phyloP scores from a whole-genome alignment of 2,797 vertebrate species.

The Cuculus canorus region DNA sequence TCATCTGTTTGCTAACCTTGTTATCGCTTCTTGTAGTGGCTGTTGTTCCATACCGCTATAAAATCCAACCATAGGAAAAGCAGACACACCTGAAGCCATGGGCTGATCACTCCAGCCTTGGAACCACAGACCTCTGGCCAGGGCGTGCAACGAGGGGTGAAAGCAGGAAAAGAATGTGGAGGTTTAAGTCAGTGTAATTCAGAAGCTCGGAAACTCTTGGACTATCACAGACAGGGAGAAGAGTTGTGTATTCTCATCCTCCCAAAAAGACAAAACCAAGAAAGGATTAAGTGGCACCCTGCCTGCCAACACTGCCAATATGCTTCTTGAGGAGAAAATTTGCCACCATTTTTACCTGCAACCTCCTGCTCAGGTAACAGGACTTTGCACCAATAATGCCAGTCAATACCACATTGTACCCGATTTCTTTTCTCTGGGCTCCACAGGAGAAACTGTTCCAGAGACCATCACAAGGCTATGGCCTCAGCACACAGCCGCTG shows the following conservation, averaged over 20 bases:
- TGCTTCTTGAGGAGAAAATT: background rate
- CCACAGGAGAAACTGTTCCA: background rate
- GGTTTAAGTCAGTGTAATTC: background rate
- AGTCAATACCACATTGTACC: background rate
- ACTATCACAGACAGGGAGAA: accelerated
- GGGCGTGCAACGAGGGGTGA: background rate
- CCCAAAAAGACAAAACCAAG: background rate
- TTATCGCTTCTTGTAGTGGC: background rate
- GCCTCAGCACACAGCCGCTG: background rate
- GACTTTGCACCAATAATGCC: background rate
- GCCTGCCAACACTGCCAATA: background rate
- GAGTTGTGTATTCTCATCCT: background rate
- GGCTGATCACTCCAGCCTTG: background rate
- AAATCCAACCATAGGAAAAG: background rate
- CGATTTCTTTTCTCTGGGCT: background rate
- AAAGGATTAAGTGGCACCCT: background rate
- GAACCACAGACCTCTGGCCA: background rate
- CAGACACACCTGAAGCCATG: accelerated
- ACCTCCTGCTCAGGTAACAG: background rate
- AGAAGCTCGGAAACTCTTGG: accelerated
- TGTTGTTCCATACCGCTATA: background rate
- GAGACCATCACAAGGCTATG: background rate
- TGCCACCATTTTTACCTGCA: background rate
- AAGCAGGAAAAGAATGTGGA: background rate
- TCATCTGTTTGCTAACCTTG: background rate